Evolutionary conservation across 2,888 invertebrate genomes (phyloP).

Genomic region (Seira musarum): DNA sequence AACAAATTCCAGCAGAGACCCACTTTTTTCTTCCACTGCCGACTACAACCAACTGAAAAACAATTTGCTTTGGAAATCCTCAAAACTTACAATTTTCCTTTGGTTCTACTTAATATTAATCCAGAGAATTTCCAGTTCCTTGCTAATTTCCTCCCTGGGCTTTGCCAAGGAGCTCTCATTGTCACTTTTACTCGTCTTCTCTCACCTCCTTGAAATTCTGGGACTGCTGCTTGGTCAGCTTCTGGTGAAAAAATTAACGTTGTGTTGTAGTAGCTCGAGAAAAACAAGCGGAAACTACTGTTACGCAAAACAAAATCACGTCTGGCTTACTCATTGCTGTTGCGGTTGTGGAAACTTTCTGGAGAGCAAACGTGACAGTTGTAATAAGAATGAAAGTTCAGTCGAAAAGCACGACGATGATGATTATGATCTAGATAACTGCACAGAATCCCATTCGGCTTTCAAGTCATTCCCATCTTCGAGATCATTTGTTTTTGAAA

Average conservation of each 20-base stretch:
- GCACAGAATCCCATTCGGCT: background rate
- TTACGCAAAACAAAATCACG: background rate
- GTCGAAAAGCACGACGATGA: background rate
- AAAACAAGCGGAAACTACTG: background rate
- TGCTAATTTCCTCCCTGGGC: conserved; percentile 12
- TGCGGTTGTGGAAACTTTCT: conserved; percentile 11
- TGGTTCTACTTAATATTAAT: conserved; percentile 54
- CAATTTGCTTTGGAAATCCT: conserved; percentile 18
- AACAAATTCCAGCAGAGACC: conserved; percentile 10
- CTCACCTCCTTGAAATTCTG: conserved; percentile 54
- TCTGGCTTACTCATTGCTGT: background rate
- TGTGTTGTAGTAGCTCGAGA: background rate
- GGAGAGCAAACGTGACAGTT: conserved; percentile 8
- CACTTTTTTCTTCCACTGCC: conserved; percentile 32
- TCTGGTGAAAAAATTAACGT: conserved; percentile 38
- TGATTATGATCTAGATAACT: conserved; percentile 7
- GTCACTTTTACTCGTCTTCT: conserved; percentile 40
- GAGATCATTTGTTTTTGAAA: conserved; percentile 13
- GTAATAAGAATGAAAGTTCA: background rate
- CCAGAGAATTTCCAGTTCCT: conserved; percentile 36
- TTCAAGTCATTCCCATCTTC: background rate
- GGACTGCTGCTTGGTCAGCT: conserved; percentile 58
- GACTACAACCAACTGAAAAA: background rate
- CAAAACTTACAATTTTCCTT: conserved; percentile 42
- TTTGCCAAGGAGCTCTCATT: background rate